phyloP scores from a whole-genome alignment of 2,113 vertebrate species.

The Pluvianellus socialis region DNA sequence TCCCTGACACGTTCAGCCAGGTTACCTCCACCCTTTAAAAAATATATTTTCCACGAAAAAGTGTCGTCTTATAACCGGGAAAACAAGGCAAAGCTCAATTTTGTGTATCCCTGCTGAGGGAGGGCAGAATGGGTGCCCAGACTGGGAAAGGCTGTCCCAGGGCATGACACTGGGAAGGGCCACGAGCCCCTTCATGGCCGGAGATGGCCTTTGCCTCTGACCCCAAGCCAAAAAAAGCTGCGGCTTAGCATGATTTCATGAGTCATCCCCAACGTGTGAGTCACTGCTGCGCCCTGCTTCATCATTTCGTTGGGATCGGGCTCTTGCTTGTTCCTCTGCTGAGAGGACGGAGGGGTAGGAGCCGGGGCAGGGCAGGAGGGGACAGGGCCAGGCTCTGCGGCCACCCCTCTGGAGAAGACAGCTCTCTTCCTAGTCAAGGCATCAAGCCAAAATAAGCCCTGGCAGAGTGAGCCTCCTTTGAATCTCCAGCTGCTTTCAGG shows the following conservation, averaged over 20 bases:
- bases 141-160: background rate
- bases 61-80: rapidly evolving
- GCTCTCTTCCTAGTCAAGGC: background rate
- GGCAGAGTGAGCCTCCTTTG: background rate
- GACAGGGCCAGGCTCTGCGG: rapidly evolving
- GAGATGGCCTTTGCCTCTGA: background rate
- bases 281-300: background rate
- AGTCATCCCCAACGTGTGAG: background rate
- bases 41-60: background rate
- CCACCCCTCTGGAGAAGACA: background rate
- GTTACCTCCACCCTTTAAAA: background rate
- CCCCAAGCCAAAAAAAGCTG: background rate
- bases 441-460: background rate
- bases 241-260: background rate
- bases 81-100: background rate
- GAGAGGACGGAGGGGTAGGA: background rate
- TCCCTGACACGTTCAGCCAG: background rate
- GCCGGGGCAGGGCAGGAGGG: background rate
- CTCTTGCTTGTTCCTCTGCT: background rate
- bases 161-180: background rate
- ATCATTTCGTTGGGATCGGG: background rate
- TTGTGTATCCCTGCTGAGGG: background rate
- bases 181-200: background rate
- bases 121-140: background rate
- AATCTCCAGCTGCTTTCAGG: background rate